Evolutionary conservation across 2,888 invertebrate genomes (phyloP).

Genomic region (Ceraclea dissimilis): DNA sequence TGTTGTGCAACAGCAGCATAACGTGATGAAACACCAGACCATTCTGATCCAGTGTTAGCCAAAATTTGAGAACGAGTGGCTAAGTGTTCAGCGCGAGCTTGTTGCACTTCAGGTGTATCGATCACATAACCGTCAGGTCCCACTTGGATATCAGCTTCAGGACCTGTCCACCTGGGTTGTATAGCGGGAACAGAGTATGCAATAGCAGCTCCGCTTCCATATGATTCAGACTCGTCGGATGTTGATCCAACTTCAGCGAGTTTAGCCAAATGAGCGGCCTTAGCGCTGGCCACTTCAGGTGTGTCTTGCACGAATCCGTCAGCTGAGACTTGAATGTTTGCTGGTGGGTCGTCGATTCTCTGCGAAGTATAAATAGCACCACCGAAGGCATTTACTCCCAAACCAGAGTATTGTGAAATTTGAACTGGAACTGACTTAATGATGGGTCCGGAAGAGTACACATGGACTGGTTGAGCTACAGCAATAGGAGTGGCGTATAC

Average conservation of each 20-base stretch:
- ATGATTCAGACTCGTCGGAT: slow-evolving; percentile 13
- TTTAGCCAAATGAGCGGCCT: slow-evolving; percentile 42
- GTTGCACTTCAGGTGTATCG: slow-evolving; percentile 24
- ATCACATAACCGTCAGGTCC: slow-evolving; percentile 21
- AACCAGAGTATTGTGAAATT: slow-evolving; percentile 43
- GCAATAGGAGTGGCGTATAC: slow-evolving; percentile 4
- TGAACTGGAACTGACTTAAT: slow-evolving; percentile 31
- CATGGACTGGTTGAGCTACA: slow-evolving; percentile 4
- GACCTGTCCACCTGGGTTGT: slow-evolving; percentile 22
- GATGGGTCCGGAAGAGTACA: background rate
- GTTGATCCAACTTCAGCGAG: slow-evolving; percentile 31
- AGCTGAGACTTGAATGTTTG: slow-evolving; percentile 45
- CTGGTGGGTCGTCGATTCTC: slow-evolving; percentile 34
- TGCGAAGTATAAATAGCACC: slow-evolving; percentile 19
- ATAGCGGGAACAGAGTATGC: slow-evolving; percentile 11
- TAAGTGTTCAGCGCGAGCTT: slow-evolving; percentile 23
- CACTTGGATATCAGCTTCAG: slow-evolving; percentile 22
- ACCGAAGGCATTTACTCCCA: slow-evolving; percentile 31
- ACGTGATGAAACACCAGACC: slow-evolving; percentile 18
- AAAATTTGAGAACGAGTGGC: slow-evolving; percentile 17
- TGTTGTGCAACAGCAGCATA: slow-evolving; percentile 16
- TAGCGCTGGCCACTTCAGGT: slow-evolving; percentile 47
- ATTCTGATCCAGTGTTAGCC: slow-evolving; percentile 13
- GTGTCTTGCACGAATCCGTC: slow-evolving; percentile 47
- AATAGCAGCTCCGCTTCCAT: slow-evolving; percentile 10